Base-by-base conservation (phyloP, 2,888 invertebrate species). In the Uloborus plumipes region DNA sequence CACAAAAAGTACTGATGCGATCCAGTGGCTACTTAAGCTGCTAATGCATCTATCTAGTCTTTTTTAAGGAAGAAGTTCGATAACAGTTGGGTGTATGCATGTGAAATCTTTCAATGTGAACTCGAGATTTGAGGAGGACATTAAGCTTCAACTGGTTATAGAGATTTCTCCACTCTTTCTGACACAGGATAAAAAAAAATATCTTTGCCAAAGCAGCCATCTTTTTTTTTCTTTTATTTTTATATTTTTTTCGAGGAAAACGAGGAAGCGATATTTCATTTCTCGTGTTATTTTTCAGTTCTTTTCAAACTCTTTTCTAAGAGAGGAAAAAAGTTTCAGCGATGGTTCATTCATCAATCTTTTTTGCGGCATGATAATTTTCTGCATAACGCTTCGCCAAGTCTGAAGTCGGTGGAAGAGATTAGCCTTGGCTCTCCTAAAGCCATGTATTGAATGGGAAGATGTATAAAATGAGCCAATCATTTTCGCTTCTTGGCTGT, bases 301-400 rank as follows among this genome's bases (percentile, higher is more conserved):
- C 47, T 66, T 49, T 66, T 50, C 13, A 49, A 66, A 66, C 20
- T 66, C 20, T 66, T 66, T 66, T 20, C 20, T n/a, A 50, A 11
- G 20, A 7, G 50, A 49, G 20, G 9, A 20, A 50, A 18, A 18
- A 59, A 22, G 22, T 26, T 20, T 18, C 20, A 20, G 20, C 15
- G 66, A 50, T 49, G 49, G 18, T 66, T 20, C 18, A n/a, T 49
- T 50, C 66, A 66, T 66, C 66, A 66, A 66, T 66, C 66, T 66
- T 47, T 50, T 39, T 20, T 50, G 66, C 66, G 50, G 66, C 47
- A 50, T 66, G 49, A 66, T 66, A 66, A 49, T 66, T 66, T 66
- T 49, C 59, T 59, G n/a, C 59, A 20, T 14, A 20, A 59, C 47
- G 50, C 18, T 66, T 66, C 50, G 22, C 66, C 22, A 50, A 16